phyloP scores from a whole-genome alignment of 2,888 invertebrate genomes.

The Plebejus melissa region DNA sequence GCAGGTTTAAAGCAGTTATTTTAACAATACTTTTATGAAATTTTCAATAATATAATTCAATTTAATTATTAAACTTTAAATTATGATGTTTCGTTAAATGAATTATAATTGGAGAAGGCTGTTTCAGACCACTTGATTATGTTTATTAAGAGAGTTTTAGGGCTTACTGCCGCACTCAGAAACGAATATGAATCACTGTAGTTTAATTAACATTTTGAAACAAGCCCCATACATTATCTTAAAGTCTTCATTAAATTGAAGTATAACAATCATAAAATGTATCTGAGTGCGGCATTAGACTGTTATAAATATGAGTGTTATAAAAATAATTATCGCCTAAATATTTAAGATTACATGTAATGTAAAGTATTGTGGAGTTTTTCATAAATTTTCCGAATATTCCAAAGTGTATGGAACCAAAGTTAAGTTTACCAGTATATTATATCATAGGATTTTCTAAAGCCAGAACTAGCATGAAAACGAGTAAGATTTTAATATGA shows the following conservation, averaged over 20 bases:
- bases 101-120: neutral
- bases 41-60: neutral
- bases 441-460: neutral
- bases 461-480: neutral
- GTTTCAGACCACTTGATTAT: neutral
- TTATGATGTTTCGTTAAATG: neutral
- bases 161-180: too few species aligned
- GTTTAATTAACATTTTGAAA: too few species aligned
- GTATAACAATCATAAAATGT: too few species aligned
- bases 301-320: neutral
- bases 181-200: too few species aligned
- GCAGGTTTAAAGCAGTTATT: neutral
- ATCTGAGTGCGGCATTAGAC: too few species aligned
- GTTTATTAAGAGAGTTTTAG: too few species aligned
- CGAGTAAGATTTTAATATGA: conserved; percentile 18
- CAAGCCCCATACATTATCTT: too few species aligned
- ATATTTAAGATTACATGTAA: neutral
- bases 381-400: neutral
- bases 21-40: neutral
- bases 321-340: neutral
- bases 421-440: conserved; percentile 26
- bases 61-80: neutral
- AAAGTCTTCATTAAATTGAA: too few species aligned
- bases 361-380: neutral
- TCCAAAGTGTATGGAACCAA: conserved; percentile 29